A percentile compares a stretch with the other conserved stretches of the same genome.
These are phyloP conservation scores for Falco punctatus DNA, from an alignment of 2,113 vertebrate species.

Conservation along the genomic window DNA sequence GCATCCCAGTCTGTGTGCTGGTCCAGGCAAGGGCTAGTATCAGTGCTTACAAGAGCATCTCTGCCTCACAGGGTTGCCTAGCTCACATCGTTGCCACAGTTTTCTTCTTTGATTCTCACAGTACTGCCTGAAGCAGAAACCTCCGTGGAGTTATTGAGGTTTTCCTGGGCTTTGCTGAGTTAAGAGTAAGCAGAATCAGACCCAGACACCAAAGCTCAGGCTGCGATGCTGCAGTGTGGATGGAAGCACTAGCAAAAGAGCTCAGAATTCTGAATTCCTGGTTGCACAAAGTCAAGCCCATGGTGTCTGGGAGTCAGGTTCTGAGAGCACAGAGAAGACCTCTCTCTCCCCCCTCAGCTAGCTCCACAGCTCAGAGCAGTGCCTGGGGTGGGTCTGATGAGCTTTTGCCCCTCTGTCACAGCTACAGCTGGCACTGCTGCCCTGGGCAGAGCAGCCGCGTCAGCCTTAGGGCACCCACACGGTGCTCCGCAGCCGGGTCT, in stretches of 20 bases:
- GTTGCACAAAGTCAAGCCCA: not conserved
- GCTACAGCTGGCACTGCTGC: not conserved
- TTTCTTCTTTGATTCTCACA: not conserved
- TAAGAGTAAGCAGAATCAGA: not conserved
- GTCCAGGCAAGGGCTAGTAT: not conserved
- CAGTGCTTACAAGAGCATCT: not conserved
- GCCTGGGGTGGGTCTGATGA: too few relatives aligned
- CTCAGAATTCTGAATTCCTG: not conserved
- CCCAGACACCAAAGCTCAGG: not conserved
- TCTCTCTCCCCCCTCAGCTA: not conserved
- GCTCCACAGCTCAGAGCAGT: not conserved
- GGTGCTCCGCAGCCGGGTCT: rapidly evolving
- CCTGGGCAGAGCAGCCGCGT: rapidly evolving
- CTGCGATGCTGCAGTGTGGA: not conserved
- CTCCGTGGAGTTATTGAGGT: not conserved
- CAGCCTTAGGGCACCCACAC: rapidly evolving
- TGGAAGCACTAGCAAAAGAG: not conserved
- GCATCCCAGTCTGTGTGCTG: not conserved
- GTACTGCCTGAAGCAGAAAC: not conserved
- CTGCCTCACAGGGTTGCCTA: not conserved
- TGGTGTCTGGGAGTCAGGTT: not conserved
- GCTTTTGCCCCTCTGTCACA: not conserved
- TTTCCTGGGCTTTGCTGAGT: not conserved
- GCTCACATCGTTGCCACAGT: rapidly evolving
- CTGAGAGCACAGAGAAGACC: not conserved